Evolutionary conservation across 2,113 vertebrate species (phyloP).

Genomic region (Vulpes vulpes): DNA sequence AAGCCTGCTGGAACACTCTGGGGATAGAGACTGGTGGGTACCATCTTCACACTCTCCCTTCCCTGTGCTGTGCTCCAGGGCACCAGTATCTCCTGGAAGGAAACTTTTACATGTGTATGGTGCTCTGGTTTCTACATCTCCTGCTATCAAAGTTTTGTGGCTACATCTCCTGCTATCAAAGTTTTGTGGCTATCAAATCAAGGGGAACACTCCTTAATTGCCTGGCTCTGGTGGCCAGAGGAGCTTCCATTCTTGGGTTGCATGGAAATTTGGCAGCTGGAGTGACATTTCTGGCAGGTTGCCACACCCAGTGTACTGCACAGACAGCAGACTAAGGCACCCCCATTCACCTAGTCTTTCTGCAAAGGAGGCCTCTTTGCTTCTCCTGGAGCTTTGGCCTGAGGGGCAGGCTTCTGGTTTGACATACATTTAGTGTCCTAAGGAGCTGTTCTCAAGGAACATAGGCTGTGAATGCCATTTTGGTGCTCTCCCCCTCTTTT

Average conservation of each 20-base stretch:
- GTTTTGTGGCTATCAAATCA: background rate
- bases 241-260: background rate
- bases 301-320: background rate
- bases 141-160: background rate
- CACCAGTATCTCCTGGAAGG: background rate
- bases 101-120: background rate
- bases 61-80: background rate
- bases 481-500: background rate
- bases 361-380: background rate
- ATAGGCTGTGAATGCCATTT: background rate
- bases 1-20: background rate
- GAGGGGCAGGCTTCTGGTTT: background rate
- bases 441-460: background rate
- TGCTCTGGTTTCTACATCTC: background rate
- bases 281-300: background rate
- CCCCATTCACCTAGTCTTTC: background rate
- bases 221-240: background rate
- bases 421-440: background rate
- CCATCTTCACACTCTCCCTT: background rate
- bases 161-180: too few species aligned
- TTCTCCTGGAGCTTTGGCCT: background rate
- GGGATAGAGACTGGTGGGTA: background rate
- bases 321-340: background rate
- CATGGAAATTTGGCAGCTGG: background rate
- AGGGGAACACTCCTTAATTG: background rate